Base-by-base conservation (phyloP, 2,113 vertebrate species). In the Poecilia latipinna region DNA sequence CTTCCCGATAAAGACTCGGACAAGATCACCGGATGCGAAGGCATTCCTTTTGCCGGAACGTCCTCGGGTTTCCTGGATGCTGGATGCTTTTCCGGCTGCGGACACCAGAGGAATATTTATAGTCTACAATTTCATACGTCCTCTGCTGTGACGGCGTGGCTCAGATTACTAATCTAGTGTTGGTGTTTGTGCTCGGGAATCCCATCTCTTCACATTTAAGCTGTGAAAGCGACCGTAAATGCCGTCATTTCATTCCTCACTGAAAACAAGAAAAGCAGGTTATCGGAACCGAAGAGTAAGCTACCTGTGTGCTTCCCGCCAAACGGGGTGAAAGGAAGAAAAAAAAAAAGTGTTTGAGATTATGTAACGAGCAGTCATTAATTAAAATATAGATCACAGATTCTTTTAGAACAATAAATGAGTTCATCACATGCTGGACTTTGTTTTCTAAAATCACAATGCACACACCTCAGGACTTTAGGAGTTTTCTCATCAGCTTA, bases 91-190 rank as follows among this genome's bases (percentile, higher is more conserved):
- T 74, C 86, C 51, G 82, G 78, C 85, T 79, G 70, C 75, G 82
- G 86, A 80, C 76, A 82, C 70, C 72, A 85, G 75, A 88, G 74
- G 86, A 88, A 90, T 92, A 88, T 93, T 93, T 92, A 92, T 92
- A 90, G 79, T 89, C 85, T 90, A 88, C 87, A 75, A 80, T 90
- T 90, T 91, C 71, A 87, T 74, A 86, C 84, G 75, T 77, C 82
- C 80, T 88, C 54, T 60, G 72, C 88, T 80, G 79, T 71, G 73
- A 81, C 12, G 19, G 32, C 73, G 88, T 19, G 63, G 70, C 37
- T 67, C 32, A 67, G 63, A 72, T 39, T 7, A 74, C 8, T 73
- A 54, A 8, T 39, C 54, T 51, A 78, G 26, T 61, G 29, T 42
- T n/a, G 35, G 4, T 33, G 35, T 74, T 70, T 68, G 72, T 29